A percentile compares a stretch with the other conserved stretches of the same genome.
Conservation (phyloP, 2,113 vertebrate species). For the Formicarius rufipectus region DNA sequence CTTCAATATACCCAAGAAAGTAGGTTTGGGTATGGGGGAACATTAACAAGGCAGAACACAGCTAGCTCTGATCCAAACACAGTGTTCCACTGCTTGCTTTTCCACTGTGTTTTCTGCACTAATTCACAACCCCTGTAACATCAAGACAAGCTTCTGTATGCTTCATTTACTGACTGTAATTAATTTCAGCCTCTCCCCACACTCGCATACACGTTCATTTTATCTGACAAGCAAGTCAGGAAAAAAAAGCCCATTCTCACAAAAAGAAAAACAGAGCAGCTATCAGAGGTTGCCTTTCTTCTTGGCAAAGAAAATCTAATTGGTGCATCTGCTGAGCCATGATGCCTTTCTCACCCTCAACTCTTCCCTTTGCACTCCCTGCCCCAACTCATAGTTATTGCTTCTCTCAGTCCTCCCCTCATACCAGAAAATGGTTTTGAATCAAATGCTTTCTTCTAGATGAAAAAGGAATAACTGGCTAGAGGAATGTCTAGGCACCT, state of each 20-base stretch:
- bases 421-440: not conserved
- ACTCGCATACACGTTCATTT: conserved; percentile 25
- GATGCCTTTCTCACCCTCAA: not conserved
- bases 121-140: conserved; percentile 71
- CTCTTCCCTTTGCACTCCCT: not conserved
- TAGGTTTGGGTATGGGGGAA: not conserved
- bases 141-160: conserved; percentile 60
- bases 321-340: not conserved
- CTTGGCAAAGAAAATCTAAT: not conserved
- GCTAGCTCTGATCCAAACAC: not conserved
- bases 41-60: not conserved
- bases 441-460: not conserved
- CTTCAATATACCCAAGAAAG: not conserved
- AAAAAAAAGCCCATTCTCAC: conserved; percentile 29
- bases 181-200: conserved; percentile 57
- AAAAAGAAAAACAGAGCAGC: not conserved
- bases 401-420: not conserved
- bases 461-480: not conserved
- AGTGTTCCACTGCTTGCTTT: conserved; percentile 26
- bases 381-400: not conserved
- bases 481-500: not conserved
- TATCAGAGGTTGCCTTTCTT: conserved; percentile 3
- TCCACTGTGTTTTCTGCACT: conserved; percentile 64
- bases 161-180: conserved; percentile 75
- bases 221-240: conserved; percentile 53